A percentile compares a stretch with the other conserved stretches of the same genome.
Conservation (phyloP, 2,888 invertebrate species). For the Pandemis corylana region DNA sequence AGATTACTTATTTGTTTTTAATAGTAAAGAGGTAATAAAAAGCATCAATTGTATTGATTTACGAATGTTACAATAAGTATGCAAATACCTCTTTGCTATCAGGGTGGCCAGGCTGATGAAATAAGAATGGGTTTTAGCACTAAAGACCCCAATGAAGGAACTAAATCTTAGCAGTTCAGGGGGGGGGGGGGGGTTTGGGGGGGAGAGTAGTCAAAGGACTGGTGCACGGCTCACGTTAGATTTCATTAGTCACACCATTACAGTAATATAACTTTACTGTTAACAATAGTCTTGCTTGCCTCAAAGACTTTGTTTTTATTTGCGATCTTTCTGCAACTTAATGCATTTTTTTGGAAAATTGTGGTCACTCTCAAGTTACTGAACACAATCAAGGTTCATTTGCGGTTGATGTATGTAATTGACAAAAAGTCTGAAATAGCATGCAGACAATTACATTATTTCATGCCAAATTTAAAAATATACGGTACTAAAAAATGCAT, state of each 20-base stretch:
- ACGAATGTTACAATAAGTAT: neutral
- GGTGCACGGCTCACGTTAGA: neutral
- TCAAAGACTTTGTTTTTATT: neutral
- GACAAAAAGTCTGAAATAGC: constrained; percentile 12
- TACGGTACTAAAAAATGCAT: neutral
- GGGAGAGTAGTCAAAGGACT: too few species aligned
- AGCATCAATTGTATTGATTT: neutral
- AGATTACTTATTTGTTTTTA: too few species aligned
- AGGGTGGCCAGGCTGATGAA: neutral
- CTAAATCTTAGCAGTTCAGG: too few species aligned
- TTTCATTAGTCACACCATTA: neutral
- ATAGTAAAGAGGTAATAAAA: neutral
- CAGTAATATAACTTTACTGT: neutral
- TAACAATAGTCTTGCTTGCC: neutral
- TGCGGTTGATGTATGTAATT: constrained; percentile 39
- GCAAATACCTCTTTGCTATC: neutral
- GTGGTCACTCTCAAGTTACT: constrained; percentile 39
- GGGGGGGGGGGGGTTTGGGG: too few species aligned
- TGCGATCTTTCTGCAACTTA: neutral
- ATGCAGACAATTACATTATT: neutral
- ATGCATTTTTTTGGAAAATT: constrained; percentile 14
- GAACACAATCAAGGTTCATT: constrained; percentile 45
- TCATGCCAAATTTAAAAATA: neutral
- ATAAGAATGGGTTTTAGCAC: neutral
- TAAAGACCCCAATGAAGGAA: too few species aligned